Evolutionary conservation across 2,888 invertebrate genomes (phyloP), one percentile per base, ranked within the genome.

Genomic region (Nomada fabriciana): DNA sequence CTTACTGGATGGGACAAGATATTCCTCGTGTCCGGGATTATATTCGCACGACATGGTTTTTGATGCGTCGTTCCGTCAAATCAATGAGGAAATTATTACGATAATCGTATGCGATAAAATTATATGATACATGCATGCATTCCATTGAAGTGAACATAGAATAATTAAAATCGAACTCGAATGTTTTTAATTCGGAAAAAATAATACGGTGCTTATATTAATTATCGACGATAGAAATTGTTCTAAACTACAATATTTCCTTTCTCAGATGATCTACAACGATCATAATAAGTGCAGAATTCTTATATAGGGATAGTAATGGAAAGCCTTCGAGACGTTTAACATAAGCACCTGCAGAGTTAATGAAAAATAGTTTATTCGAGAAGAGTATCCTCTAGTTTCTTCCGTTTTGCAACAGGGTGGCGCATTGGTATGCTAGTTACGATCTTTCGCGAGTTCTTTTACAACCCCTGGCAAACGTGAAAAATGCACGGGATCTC

Each of bases 401-500:
- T n/a, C 52, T 43, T 18, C 20, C 25, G 52, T 77, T 74, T 75
- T 60, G 52, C 59, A 60, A 25, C 29, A 18, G n/a, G 2, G 42
- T 64, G 52, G 42, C 43, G 29, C 29, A 64, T 69, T 57, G 57
- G 63, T 68, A 81, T 74, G 57, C 74, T 23, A 13, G 69, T 65
- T 70, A 47, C 74, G n/a, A 59, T n/a, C 50, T 59, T 59, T 53
- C 60, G 43, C 60, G 70, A 36, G 55, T 82, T 82, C 64, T 82
- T 82, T 47, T 43, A 13, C 42, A 25, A 15, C 36, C 47, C 25
- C 42, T 68, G 23, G n/a, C 36, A 25, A 60, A 65, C 69, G 50
- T 11, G 82, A 36, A 82, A 82, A 82, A 82, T 55, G 70, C 53
- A 65, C 20, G 43, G 23, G 82, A 61, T 52, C 42, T 43, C 13